Evolutionary conservation across 2,888 invertebrate species (phyloP).

Genomic region (Tachystola acroxantha): DNA sequence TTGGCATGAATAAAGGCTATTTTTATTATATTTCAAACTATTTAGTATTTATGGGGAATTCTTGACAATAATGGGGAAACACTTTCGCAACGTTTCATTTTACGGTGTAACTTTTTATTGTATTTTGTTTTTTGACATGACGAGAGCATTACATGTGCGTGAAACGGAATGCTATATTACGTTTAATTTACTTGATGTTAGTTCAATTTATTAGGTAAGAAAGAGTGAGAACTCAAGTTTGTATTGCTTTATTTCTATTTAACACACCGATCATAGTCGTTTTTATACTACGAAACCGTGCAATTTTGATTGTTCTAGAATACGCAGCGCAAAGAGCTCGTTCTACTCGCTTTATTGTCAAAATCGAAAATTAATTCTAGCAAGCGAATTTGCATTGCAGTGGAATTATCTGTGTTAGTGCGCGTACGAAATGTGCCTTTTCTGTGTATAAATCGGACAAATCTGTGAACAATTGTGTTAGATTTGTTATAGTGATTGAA

Average conservation of each 20-base stretch:
- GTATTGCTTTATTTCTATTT: not conserved
- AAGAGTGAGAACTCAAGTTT: not conserved
- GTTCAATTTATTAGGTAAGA: not conserved
- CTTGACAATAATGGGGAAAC: too few species aligned
- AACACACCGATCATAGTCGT: not conserved
- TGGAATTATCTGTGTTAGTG: conserved; percentile 23
- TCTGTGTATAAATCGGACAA: conserved; percentile 11
- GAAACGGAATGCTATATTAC: not conserved
- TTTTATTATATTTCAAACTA: too few species aligned
- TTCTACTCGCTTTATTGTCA: conserved; percentile 20
- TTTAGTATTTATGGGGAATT: too few species aligned
- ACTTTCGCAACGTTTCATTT: too few species aligned
- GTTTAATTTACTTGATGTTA: not conserved
- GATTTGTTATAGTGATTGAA: conserved; percentile 32
- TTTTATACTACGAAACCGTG: not conserved
- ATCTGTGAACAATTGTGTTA: conserved; percentile 26
- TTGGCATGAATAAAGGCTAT: too few species aligned
- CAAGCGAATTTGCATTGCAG: conserved; percentile 25
- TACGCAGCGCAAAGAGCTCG: conserved; percentile 19
- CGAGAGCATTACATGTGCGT: too few species aligned
- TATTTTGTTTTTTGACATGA: too few species aligned
- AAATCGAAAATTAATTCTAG: conserved; percentile 33
- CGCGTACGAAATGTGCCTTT: conserved; percentile 23
- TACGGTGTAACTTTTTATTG: too few species aligned
- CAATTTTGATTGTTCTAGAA: conserved; percentile 60